A percentile compares a stretch with the other conserved stretches of the same genome.
These are phyloP conservation scores for Ataeniobius toweri DNA, from an alignment of 2,797 vertebrate species.

Conservation along the genomic window DNA sequence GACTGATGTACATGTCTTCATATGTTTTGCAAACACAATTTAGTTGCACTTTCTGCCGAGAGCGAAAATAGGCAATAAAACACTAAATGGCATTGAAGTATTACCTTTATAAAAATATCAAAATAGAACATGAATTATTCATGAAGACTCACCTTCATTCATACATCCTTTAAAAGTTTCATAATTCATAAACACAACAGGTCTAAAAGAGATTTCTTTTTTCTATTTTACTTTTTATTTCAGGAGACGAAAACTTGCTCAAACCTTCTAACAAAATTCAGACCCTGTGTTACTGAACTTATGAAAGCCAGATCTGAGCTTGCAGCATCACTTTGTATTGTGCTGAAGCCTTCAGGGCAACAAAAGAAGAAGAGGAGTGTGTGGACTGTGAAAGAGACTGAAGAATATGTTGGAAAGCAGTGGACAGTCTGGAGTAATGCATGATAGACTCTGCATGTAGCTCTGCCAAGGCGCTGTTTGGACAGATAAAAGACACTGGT, in stretches of 20 bases:
- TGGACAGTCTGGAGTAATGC: not conserved
- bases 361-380: not conserved
- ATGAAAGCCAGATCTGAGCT: constrained; percentile 5
- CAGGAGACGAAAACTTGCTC: not conserved
- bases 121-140: not conserved
- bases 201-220: not conserved
- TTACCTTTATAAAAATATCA: not conserved
- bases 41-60: not conserved
- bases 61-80: not conserved
- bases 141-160: not conserved
- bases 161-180: not conserved
- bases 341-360: not conserved
- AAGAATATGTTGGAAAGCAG: not conserved
- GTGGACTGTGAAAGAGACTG: not conserved
- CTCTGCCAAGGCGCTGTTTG: not conserved
- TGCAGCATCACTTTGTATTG: not conserved
- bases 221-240: no score
- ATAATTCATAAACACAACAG: not conserved
- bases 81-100: not conserved
- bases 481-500: not conserved
- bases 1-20: no score
- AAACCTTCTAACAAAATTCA: not conserved
- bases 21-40: not conserved
- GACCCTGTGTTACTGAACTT: not conserved
- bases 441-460: not conserved